Conservation (phyloP, 92 coral and sea anemone species). For the Palythoa heliodiscus region DNA sequence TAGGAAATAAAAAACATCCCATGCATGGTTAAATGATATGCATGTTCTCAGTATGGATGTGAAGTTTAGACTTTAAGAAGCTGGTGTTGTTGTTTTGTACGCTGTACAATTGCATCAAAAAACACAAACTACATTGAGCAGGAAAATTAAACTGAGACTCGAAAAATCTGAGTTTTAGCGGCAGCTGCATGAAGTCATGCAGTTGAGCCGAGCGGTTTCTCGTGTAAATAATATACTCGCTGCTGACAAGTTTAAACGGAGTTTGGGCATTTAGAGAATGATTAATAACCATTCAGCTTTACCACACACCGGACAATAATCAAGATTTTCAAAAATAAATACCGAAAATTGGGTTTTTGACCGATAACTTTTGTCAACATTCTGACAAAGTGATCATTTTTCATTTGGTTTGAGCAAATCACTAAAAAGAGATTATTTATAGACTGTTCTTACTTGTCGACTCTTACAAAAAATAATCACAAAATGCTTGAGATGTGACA, state of each 20-base stretch:
- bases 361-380: background rate
- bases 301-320: background rate
- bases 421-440: background rate
- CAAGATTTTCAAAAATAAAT: background rate
- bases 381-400: background rate
- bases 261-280: background rate
- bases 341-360: conserved; percentile 2
- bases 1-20: no score
- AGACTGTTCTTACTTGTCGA: background rate
- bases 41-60: no score
- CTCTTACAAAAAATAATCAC: background rate
- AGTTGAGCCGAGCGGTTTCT: background rate
- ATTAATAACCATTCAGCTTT: background rate
- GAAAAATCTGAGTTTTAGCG: background rate
- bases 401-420: background rate
- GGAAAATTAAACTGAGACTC: background rate
- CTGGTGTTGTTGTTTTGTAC: no score
- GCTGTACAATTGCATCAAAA: background rate
- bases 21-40: no score
- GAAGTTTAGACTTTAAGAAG: no score
- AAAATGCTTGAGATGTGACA: background rate
- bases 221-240: background rate
- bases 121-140: background rate
- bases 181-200: background rate
- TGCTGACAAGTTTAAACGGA: background rate